Conservation (phyloP, 2,888 invertebrate species). For the Suillia variegata region DNA sequence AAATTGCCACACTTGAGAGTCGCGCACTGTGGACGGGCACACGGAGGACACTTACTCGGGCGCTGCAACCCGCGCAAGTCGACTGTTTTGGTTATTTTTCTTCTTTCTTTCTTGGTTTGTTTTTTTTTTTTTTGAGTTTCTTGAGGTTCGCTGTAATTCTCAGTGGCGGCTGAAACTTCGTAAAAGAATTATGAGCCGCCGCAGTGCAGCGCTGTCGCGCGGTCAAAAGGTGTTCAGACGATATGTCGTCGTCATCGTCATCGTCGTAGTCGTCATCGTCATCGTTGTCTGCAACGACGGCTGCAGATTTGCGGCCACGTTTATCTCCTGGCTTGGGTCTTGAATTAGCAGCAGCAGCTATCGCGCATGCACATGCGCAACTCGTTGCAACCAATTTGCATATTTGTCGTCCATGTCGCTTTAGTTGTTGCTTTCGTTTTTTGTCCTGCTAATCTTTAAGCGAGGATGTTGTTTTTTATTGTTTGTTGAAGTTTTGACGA, state of each 20-base stretch:
- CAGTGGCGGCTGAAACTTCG: slow-evolving; percentile 11
- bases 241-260: slow-evolving; percentile 31
- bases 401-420: slow-evolving; percentile 30
- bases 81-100: slow-evolving; percentile 8
- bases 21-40: no score
- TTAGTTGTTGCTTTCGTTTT: no score
- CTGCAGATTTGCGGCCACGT: background rate
- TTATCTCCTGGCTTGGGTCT: no score
- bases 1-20: slow-evolving; percentile 32
- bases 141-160: background rate
- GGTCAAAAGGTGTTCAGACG: slow-evolving; percentile 40
- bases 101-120: slow-evolving; percentile 4
- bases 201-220: slow-evolving; percentile 23
- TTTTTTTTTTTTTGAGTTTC: background rate
- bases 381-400: slow-evolving; percentile 30
- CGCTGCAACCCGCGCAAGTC: slow-evolving; percentile 27
- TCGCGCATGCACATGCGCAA: background rate
- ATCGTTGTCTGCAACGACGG: slow-evolving; percentile 1
- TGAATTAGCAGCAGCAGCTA: no score
- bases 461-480: background rate
- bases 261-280: slow-evolving; percentile 14
- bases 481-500: background rate
- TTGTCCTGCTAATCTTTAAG: no score
- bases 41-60: no score
- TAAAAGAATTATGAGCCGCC: slow-evolving; percentile 30